Evolutionary conservation across 2,113 vertebrate genomes (phyloP), one percentile per base, ranked within the genome.

Genomic region (Falco punctatus): DNA sequence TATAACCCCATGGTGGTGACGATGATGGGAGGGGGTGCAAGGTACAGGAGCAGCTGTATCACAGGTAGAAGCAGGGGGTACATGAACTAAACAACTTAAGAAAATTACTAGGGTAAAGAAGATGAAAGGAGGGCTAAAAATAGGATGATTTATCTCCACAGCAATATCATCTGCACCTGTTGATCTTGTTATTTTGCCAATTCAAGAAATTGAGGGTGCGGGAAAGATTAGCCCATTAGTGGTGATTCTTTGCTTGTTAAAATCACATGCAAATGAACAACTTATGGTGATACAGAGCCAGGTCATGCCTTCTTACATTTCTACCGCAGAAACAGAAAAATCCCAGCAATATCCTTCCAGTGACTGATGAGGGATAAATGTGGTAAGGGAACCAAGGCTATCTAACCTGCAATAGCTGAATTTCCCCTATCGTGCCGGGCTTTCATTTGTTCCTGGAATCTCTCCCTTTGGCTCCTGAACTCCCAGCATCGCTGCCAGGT

Each of bases 1-100:
- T 5, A 48, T 21, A 9, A 52, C 26, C 44, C 33, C 1, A 1
- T 3, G 1, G 17, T 2, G n/a, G 65, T 26, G 81, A 35, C 1
- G 3, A 3, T 8, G n/a, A 4, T 14, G 38, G 70, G 33, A 24
- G 11, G 10, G 23, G 30, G 10, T 14, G 13, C 22, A 30, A 5
- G 0, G 1, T 6, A 19, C 49, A 67, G 51, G 15, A 74, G 67
- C 42, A 30, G 5, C 67, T 64, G 21, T 30, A 15, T n/a, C 75
- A 59, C 54, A 35, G 67, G 72, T 5, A 16, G 30, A 42, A 38
- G 49, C 1, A 2, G 20, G 42, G n/a, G 44, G 46, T 9, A 44
- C 44, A 2, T 9, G 24, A 86, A 40, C n/a, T 33, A 0, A 1
- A n/a, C 18, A 44, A 38, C 7, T 35, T 46, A 13, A 66, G 51